These are phyloP conservation scores for Ceuthmochares aereus DNA, from an alignment of 2,113 vertebrate genomes.

Conservation along the genomic window DNA sequence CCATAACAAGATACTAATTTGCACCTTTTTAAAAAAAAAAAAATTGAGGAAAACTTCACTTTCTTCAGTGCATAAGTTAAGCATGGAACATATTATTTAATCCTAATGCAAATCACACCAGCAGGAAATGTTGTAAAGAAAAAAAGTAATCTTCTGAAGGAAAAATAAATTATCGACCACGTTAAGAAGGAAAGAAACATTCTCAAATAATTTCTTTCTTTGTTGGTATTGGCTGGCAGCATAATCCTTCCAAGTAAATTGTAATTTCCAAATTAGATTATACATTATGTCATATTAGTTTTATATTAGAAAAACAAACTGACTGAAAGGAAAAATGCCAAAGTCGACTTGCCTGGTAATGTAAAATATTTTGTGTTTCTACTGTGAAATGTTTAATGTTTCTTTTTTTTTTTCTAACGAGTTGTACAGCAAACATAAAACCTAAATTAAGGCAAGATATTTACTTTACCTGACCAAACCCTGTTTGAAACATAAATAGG, in stretches of 20 bases:
- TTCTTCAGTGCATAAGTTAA: constrained; percentile 57
- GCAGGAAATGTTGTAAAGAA: constrained; percentile 78
- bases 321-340: constrained; percentile 76
- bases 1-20: constrained; percentile 69
- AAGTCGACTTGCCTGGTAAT: constrained; percentile 61
- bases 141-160: constrained; percentile 79
- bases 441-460: constrained; percentile 55
- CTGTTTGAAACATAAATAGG: not conserved
- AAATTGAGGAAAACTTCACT: constrained; percentile 62
- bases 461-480: constrained; percentile 45
- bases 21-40: constrained; percentile 30
- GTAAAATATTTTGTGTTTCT: constrained; percentile 62
- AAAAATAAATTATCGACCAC: constrained; percentile 80
- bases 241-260: constrained; percentile 81
- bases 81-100: constrained; percentile 80
- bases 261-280: constrained; percentile 83
- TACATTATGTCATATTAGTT: constrained; percentile 83
- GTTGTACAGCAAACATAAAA: constrained; percentile 68
- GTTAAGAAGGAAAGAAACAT: constrained; percentile 78
- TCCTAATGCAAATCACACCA: constrained; percentile 78
- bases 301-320: constrained; percentile 82
- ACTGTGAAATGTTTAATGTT: constrained; percentile 57
- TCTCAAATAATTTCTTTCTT: constrained; percentile 75
- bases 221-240: constrained; percentile 78
- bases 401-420: not conserved